These are phyloP conservation scores for Rhagophthalmus giganteus DNA, from an alignment of 2,888 invertebrate genomes.

Conservation along the genomic window DNA sequence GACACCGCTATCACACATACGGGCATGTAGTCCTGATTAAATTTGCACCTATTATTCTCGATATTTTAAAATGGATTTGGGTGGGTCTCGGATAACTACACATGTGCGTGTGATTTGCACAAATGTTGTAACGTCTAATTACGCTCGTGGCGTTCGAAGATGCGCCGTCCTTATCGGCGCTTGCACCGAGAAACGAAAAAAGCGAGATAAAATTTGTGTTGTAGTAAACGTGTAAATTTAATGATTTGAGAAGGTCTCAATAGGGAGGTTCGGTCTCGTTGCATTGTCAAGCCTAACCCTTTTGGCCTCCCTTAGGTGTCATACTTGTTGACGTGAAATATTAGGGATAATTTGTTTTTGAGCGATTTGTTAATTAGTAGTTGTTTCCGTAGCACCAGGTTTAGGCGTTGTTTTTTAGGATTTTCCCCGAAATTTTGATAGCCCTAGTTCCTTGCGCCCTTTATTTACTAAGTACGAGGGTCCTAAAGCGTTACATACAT, in stretches of 20 bases:
- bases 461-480: conserved; percentile 26
- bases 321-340: conserved; percentile 41
- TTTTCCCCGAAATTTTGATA: conserved; percentile 1
- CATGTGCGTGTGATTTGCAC: conserved; percentile 46
- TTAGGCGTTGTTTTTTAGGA: neutral
- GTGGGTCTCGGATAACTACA: conserved; percentile 39
- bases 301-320: conserved; percentile 38
- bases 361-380: conserved; percentile 54
- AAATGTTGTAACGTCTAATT: conserved; percentile 26
- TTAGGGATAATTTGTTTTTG: conserved; percentile 42
- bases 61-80: conserved; percentile 48
- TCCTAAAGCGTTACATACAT: conserved; percentile 29
- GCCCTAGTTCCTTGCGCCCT: conserved; percentile 16
- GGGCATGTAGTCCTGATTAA: conserved; percentile 53
- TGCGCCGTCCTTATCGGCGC: conserved; percentile 2
- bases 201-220: conserved; percentile 21
- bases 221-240: conserved; percentile 34
- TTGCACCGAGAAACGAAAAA: conserved; percentile 3
- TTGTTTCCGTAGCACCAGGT: conserved; percentile 22
- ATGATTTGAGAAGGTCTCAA: conserved; percentile 38
- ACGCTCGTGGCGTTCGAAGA: conserved; percentile 8
- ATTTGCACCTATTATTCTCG: conserved; percentile 50
- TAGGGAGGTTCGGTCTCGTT: conserved; percentile 28
- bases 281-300: conserved; percentile 34
- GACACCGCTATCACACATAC: conserved; percentile 54